These are phyloP conservation scores for Odontesthes bonariensis DNA, from an alignment of 2,113 vertebrate genomes.

Conservation along the genomic window DNA sequence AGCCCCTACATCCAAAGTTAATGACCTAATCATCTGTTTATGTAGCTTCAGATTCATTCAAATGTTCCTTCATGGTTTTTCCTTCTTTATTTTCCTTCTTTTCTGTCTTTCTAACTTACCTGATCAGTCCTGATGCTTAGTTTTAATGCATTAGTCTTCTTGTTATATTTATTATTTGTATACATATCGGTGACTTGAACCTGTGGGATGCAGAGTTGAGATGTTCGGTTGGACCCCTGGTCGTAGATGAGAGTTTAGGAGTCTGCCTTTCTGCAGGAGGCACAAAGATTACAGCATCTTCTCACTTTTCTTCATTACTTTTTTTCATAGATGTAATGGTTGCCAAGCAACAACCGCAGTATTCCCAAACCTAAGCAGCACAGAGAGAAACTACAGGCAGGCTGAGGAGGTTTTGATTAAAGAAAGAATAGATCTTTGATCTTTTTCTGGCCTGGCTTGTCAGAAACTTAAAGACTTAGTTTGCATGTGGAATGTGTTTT, in stretches of 20 bases:
- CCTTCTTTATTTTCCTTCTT: too few species aligned
- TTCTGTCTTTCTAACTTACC: too few species aligned
- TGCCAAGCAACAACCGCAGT: slow-evolving; percentile 68
- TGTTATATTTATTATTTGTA: too few species aligned
- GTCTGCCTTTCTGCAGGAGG: slow-evolving; percentile 25
- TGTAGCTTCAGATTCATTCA: too few species aligned
- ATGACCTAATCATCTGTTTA: too few species aligned
- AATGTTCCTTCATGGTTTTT: too few species aligned
- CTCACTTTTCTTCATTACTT: slow-evolving; percentile 55
- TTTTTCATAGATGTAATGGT: slow-evolving; percentile 58
- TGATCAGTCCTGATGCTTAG: too few species aligned
- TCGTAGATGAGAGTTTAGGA: slow-evolving; percentile 17
- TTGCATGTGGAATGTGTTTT: background rate
- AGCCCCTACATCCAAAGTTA: too few species aligned
- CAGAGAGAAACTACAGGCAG: slow-evolving; percentile 34
- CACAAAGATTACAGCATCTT: slow-evolving; percentile 41
- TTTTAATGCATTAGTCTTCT: too few species aligned
- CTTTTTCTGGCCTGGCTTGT: slow-evolving; percentile 21
- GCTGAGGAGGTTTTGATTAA: slow-evolving; percentile 53
- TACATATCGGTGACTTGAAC: too few species aligned
- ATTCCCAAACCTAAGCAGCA: slow-evolving; percentile 24
- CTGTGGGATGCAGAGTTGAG: too few species aligned
- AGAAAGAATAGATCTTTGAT: slow-evolving; percentile 52
- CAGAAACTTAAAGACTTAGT: slow-evolving; percentile 20
- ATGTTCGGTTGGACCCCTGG: background rate